Base-by-base conservation (phyloP, 2,113 vertebrate species). In the Periophthalmus modestus region DNA sequence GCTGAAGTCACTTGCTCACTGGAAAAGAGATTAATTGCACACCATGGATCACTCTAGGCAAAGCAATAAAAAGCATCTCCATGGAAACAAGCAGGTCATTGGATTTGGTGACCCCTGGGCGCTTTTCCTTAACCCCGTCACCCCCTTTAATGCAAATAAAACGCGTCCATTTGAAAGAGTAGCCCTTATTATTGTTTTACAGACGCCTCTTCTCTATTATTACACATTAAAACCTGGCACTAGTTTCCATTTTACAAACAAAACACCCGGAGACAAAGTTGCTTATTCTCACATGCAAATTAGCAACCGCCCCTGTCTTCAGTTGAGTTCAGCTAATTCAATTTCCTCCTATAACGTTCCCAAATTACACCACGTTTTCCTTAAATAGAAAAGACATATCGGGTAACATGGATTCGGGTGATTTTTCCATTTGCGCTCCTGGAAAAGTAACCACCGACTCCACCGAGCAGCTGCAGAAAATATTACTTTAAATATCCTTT, bases 401-500 rank as follows among this genome's bases (percentile, higher is more conserved):
- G 70, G 75, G 84, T 82, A 71, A 77, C 82, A 55, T 34, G 72
- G 34, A 2, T 68, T 24, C 15, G 48, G 55, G 78, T 80, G 70
- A 71, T 69, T 78, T 91, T 91, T 91, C 87, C 89, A 82, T 78
- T 82, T 79, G 79, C 68, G 73, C 67, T 59, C 43, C 66, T 84
- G 86, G 77, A 83, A 82, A 82, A 73, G 74, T 14, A 74, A 79
- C 71, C 78, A 23, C 65, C 19, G 24, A 7, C 34, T 57, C 62
- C 52, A 18, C 50, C 50, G 50, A 69, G 78, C 86, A 84, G 82
- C 82, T 88, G 86, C 78, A 76, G 50, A 85, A 85, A 73, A 55
- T 61, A 82, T 85, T 16, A 78, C 1, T 21, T 48, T 16, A 52
- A 2, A 33, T 11, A 16, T 2, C 3, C 28, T 65, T 65, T n/a